A percentile compares a stretch with the other conserved stretches of the same genome.
Evolutionary conservation across 2,113 vertebrate species (phyloP).

Genomic region (Otis tarda): DNA sequence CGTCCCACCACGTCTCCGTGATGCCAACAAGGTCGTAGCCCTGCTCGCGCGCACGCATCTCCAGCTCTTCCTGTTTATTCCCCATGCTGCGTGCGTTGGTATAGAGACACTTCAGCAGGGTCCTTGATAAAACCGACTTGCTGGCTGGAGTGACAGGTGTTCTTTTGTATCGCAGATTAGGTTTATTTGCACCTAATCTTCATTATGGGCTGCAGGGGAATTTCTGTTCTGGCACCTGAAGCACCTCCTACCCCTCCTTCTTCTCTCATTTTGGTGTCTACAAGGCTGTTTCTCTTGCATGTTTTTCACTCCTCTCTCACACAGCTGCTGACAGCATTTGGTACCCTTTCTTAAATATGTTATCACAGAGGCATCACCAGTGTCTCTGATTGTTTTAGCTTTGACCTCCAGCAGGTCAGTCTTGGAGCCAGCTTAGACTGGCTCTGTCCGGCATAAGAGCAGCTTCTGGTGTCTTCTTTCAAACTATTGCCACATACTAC

Average conservation of each 20-base stretch:
- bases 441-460: accelerated
- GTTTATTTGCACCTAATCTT: too few species aligned
- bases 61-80: too few species aligned
- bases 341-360: neutral
- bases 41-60: too few species aligned
- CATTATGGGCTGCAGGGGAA: too few species aligned
- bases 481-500: neutral
- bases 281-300: neutral
- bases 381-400: neutral
- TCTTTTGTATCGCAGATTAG: too few species aligned
- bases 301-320: neutral
- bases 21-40: too few species aligned
- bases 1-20: too few species aligned
- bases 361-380: neutral
- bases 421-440: neutral
- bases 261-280: neutral
- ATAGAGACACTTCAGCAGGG: too few species aligned
- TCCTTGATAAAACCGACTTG: too few species aligned
- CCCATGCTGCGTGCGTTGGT: too few species aligned
- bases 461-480: neutral
- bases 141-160: too few species aligned
- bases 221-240: neutral
- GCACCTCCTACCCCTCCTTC: neutral
- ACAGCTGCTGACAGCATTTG: neutral
- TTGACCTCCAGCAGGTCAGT: neutral